These are phyloP conservation scores for Drosophila insularis DNA, from an alignment of 1,140 invertebrate genomes.

Conservation along the genomic window DNA sequence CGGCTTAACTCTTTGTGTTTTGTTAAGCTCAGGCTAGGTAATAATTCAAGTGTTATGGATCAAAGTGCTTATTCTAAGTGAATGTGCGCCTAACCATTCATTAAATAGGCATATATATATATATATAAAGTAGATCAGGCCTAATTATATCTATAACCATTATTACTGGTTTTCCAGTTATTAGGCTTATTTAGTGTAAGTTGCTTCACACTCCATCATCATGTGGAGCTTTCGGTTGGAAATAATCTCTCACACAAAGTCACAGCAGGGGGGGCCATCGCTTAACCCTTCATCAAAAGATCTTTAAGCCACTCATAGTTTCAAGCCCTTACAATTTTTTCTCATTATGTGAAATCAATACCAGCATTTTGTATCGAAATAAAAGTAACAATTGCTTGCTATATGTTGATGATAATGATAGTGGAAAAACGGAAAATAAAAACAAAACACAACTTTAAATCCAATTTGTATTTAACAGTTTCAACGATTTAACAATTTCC, in stretches of 20 bases:
- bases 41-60: too few relatives aligned
- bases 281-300: conserved; percentile 52
- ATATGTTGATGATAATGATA: conserved; percentile 11
- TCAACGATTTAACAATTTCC: conserved; percentile 16
- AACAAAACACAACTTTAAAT: not conserved
- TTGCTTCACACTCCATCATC: conserved; percentile 11
- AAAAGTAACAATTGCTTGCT: conserved; percentile 17
- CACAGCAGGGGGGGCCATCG: conserved; percentile 28
- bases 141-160: not conserved
- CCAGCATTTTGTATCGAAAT: conserved; percentile 56
- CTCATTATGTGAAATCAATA: conserved; percentile 68
- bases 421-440: conserved; percentile 18
- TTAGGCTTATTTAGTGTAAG: not conserved
- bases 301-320: conserved; percentile 48
- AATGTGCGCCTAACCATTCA: not conserved
- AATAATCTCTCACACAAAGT: conserved; percentile 21
- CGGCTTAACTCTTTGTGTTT: too few relatives aligned
- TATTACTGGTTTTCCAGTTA: conserved; percentile 4
- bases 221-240: conserved; percentile 3
- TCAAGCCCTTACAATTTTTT: conserved; percentile 45
- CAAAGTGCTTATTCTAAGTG: too few relatives aligned
- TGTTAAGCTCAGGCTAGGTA: not conserved
- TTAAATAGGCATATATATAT: not conserved
- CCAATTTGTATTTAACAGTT: conserved; percentile 20
- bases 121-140: not conserved